A percentile compares a stretch with the other conserved stretches of the same genome.
Conservation (phyloP, 2,797 vertebrate genomes). For the Scolopax bukidnonensis region DNA sequence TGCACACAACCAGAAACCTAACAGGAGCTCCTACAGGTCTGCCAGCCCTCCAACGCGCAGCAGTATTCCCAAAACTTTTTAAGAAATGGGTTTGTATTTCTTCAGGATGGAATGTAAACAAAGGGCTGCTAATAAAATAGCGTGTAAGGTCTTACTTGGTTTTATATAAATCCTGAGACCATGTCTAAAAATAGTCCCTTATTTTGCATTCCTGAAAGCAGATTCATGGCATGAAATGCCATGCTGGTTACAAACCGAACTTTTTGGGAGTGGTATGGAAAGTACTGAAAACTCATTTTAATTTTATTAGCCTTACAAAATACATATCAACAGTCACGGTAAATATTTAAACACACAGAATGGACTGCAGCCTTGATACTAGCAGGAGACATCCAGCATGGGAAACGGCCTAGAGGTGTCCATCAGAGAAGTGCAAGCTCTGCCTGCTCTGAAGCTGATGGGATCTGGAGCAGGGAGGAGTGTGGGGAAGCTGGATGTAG, state of each 20-base stretch:
- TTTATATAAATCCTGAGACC: background rate
- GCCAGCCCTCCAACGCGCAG: background rate
- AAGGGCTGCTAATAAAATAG: background rate
- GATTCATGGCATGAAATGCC: background rate
- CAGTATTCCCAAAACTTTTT: background rate
- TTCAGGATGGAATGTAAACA: slow-evolving; percentile 1
- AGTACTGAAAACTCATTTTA: background rate
- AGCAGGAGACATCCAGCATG: background rate
- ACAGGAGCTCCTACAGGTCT: background rate
- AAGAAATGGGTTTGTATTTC: background rate
- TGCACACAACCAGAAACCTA: background rate
- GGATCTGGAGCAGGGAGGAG: background rate
- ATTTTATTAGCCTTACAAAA: background rate
- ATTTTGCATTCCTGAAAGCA: slow-evolving; percentile 12
- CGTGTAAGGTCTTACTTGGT: background rate
- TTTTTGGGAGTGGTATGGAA: fast-evolving
- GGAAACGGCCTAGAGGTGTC: background rate
- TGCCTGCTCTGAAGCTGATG: background rate
- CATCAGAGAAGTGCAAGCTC: background rate
- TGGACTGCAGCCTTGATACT: background rate
- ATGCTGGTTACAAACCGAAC: background rate
- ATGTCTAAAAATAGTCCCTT: background rate
- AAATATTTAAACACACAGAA: background rate
- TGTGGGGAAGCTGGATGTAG: background rate
- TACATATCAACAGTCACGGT: background rate